Conservation (phyloP, 1,140 invertebrate species). For the Cylas formicarius region DNA sequence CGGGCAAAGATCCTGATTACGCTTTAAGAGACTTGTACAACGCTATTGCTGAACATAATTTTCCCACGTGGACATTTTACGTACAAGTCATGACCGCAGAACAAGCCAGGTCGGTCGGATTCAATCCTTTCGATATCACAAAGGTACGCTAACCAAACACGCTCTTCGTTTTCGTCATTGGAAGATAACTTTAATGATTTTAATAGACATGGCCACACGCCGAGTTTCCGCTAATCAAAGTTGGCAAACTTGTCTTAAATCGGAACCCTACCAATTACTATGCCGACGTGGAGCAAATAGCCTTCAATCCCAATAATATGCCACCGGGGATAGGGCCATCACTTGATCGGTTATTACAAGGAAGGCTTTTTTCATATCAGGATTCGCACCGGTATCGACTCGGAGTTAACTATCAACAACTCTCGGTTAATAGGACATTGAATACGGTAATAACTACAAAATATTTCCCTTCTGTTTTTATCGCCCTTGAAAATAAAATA, state of each 20-base stretch:
- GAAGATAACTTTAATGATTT: neutral
- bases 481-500: too few species aligned
- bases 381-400: constrained; percentile 87
- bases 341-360: constrained; percentile 94
- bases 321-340: constrained; percentile 89
- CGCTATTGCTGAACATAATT: constrained; percentile 62
- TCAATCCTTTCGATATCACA: constrained; percentile 89
- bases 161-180: neutral
- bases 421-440: constrained; percentile 94
- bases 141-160: too few species aligned
- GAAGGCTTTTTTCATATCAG: constrained; percentile 86
- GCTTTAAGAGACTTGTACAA: constrained; percentile 74
- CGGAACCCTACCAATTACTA: constrained; percentile 90
- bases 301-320: constrained; percentile 87
- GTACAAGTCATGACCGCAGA: constrained; percentile 63
- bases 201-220: constrained; percentile 73
- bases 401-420: constrained; percentile 85
- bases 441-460: constrained; percentile 22
- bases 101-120: constrained; percentile 57
- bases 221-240: constrained; percentile 84
- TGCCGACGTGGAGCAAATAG: constrained; percentile 90
- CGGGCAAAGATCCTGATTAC: constrained; percentile 71
- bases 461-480: too few species aligned
- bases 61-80: constrained; percentile 67
- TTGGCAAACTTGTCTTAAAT: constrained; percentile 85